Percentiles rank a stretch among this genome's conserved stretches.
phyloP scores from a whole-genome alignment of 1,140 invertebrate genomes.

The Pseudomyrmex concolor region DNA sequence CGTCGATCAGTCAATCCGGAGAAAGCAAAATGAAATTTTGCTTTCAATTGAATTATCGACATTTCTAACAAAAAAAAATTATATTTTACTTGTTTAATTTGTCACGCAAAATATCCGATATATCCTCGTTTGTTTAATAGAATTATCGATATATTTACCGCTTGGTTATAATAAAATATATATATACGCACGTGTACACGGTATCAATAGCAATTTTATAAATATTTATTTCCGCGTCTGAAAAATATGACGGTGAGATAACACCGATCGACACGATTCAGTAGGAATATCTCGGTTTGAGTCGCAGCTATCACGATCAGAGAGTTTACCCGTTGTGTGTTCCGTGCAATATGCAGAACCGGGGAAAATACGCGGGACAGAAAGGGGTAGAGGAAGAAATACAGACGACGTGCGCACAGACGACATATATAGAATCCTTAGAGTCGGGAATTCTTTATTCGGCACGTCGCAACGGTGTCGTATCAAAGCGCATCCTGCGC shows the following conservation, averaged over 20 bases:
- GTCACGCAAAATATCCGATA: not conserved
- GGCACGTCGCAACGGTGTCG: constrained; percentile 60
- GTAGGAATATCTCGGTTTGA: not conserved
- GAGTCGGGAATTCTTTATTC: constrained; percentile 61
- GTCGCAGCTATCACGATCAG: not conserved
- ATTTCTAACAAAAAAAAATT: not conserved
- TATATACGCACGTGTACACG: too few relatives aligned
- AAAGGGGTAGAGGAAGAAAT: not conserved
- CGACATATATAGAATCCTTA: constrained; percentile 51
- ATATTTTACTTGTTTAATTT: not conserved
- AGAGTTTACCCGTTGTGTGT: not conserved
- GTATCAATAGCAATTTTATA: not conserved
- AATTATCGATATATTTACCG: too few relatives aligned
- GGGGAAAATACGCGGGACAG: not conserved
- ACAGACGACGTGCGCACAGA: not conserved
- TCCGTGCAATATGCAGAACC: not conserved
- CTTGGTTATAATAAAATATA: too few relatives aligned
- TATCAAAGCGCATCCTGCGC: constrained; percentile 59
- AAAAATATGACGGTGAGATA: not conserved
- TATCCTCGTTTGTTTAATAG: not conserved
- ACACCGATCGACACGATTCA: not conserved
- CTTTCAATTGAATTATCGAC: constrained; percentile 2
- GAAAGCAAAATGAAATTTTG: not conserved
- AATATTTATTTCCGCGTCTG: not conserved
- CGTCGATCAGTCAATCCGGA: not conserved